A percentile compares a stretch with the other conserved stretches of the same genome.
phyloP scores from a whole-genome alignment of 2,113 vertebrate genomes.

The Lipophrys pholis region DNA sequence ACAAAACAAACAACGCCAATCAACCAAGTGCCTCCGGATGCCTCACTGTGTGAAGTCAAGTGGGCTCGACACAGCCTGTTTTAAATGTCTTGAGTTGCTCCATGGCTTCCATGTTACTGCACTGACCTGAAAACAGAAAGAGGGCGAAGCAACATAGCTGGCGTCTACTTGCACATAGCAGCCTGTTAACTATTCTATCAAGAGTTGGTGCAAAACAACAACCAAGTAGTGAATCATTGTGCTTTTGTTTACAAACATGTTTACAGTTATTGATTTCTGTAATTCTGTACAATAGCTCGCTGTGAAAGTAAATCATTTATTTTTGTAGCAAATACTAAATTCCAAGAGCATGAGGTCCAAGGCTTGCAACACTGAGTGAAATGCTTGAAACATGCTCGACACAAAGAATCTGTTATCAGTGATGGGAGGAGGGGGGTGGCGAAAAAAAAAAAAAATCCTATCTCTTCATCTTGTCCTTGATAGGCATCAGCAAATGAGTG shows the following conservation, averaged over 20 bases:
- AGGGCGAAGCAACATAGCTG: conserved; percentile 31
- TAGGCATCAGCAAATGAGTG: conserved; percentile 46
- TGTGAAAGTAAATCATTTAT: too few species aligned
- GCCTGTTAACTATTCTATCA: conserved; percentile 31
- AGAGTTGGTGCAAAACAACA: conserved; percentile 35
- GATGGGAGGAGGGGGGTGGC: neutral
- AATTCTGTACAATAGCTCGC: neutral
- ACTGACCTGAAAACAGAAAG: conserved; percentile 49
- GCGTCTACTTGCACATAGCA: conserved; percentile 53
- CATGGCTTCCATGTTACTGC: conserved; percentile 4
- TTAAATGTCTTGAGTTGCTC: conserved; percentile 24
- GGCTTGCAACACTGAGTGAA: neutral
- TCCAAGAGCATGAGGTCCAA: neutral
- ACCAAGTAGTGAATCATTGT: neutral
- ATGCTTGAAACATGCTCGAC: neutral
- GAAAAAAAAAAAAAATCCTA: neutral
- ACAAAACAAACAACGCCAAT: conserved; percentile 65
- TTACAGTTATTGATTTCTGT: conserved; percentile 21
- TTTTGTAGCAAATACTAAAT: neutral
- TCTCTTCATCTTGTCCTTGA: conserved; percentile 44
- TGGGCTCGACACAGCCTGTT: neutral
- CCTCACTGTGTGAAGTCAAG: conserved; percentile 33
- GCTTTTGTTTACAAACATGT: conserved; percentile 5
- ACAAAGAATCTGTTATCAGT: conserved; percentile 19
- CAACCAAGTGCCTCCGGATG: conserved; percentile 65